Percentiles rank a stretch among this genome's conserved stretches.
phyloP scores from a whole-genome alignment of 2,113 vertebrate genomes.

The Hippopotamus amphibius region DNA sequence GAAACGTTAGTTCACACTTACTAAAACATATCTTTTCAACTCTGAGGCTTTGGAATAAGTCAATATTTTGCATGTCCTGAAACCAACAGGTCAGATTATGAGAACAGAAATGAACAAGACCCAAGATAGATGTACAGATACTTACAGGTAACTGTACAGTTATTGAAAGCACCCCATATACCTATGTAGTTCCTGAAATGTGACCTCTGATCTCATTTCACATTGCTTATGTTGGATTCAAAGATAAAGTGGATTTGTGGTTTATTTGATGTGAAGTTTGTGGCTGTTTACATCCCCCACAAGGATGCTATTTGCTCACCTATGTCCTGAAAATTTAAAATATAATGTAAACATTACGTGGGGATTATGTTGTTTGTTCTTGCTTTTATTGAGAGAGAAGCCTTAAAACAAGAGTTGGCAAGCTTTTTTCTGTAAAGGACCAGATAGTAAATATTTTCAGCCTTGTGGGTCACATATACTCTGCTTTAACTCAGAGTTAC shows the following conservation, averaged over 20 bases:
- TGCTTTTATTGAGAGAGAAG: background rate
- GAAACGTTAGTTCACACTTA: background rate
- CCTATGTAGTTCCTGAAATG: background rate
- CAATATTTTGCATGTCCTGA: background rate
- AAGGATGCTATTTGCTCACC: background rate
- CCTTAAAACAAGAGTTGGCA: background rate
- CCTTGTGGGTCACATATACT: too few species aligned
- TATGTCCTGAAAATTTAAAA: background rate
- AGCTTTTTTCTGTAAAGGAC: background rate
- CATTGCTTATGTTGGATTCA: background rate
- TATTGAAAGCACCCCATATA: background rate
- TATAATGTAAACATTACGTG: background rate
- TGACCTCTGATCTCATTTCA: background rate
- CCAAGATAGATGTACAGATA: background rate
- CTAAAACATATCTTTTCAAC: background rate
- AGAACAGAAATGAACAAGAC: background rate
- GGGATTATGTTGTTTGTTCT: background rate
- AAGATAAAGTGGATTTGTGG: background rate
- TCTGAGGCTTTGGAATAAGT: background rate
- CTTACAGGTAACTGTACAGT: background rate
- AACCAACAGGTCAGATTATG: background rate
- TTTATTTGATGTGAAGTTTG: background rate
- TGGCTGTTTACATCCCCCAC: too few species aligned
- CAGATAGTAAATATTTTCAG: background rate
- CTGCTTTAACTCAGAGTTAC: too few species aligned